These are phyloP conservation scores for Siniperca knerii DNA, from an alignment of 2,113 vertebrate species.

Conservation along the genomic window DNA sequence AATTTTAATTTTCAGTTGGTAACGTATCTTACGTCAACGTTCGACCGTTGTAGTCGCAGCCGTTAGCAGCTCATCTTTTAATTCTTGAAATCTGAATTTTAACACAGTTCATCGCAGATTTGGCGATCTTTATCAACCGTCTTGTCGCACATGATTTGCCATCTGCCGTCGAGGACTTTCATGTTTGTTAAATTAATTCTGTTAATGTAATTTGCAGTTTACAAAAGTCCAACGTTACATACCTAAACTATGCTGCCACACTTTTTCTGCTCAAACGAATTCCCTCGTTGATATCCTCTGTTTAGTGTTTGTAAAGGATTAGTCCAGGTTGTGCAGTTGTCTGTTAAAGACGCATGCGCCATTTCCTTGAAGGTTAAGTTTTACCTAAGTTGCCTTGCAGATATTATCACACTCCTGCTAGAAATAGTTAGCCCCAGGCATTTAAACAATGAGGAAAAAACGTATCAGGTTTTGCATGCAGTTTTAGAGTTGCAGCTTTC, in stretches of 20 bases:
- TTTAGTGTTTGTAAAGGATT: neutral
- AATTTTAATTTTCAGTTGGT: neutral
- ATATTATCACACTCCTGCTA: constrained; percentile 12
- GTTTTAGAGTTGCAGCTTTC: neutral
- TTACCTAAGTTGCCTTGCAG: constrained; percentile 27
- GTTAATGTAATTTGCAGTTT: neutral
- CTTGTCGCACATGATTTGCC: neutral
- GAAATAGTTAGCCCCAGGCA: constrained; percentile 12
- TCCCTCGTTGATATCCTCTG: neutral
- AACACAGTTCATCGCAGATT: neutral
- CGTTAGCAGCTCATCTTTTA: neutral
- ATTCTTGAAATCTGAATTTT: neutral
- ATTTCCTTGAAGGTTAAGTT: constrained; percentile 38
- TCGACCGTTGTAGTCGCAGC: neutral
- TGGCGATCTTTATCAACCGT: neutral
- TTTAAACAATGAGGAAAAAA: constrained; percentile 74
- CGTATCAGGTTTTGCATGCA: neutral
- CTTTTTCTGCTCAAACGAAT: neutral
- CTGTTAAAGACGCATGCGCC: constrained; percentile 15
- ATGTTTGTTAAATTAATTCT: neutral
- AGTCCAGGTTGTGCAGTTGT: neutral
- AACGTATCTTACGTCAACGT: neutral
- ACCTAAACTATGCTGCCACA: neutral
- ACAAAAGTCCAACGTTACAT: neutral
- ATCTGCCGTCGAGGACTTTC: neutral